These are phyloP conservation scores for Deilephila elpenor DNA, from an alignment of 2,888 invertebrate genomes.

Conservation along the genomic window DNA sequence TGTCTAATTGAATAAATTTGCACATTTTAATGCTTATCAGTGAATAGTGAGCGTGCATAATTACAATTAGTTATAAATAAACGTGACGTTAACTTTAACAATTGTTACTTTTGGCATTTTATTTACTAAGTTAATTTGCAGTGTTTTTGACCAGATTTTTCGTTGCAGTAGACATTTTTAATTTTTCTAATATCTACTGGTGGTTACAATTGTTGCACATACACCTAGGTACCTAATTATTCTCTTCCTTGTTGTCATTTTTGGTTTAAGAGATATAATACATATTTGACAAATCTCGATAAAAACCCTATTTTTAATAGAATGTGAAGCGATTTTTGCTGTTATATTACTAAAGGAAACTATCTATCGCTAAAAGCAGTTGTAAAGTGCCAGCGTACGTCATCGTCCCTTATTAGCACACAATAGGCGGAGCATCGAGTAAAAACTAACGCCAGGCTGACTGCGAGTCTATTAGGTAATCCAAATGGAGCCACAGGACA, in stretches of 20 bases:
- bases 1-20: conserved; percentile 25
- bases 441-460: conserved; percentile 41
- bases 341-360: too few species aligned
- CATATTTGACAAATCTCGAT: too few species aligned
- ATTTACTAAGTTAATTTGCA: not conserved
- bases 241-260: too few species aligned
- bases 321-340: too few species aligned
- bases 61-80: conserved; percentile 18
- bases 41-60: conserved; percentile 7
- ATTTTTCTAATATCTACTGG: too few species aligned
- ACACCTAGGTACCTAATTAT: too few species aligned
- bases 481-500: conserved; percentile 17
- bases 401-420: conserved; percentile 49
- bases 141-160: too few species aligned
- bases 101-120: conserved; percentile 2
- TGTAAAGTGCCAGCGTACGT: not conserved
- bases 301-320: too few species aligned
- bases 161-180: too few species aligned
- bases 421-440: conserved; percentile 44
- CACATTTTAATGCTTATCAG: conserved; percentile 14
- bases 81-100: conserved; percentile 5
- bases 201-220: too few species aligned
- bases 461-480: conserved; percentile 19
- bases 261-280: too few species aligned
- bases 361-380: not conserved